phyloP scores from a whole-genome alignment of 2,888 invertebrate genomes.

The Cephus nigrinus region DNA sequence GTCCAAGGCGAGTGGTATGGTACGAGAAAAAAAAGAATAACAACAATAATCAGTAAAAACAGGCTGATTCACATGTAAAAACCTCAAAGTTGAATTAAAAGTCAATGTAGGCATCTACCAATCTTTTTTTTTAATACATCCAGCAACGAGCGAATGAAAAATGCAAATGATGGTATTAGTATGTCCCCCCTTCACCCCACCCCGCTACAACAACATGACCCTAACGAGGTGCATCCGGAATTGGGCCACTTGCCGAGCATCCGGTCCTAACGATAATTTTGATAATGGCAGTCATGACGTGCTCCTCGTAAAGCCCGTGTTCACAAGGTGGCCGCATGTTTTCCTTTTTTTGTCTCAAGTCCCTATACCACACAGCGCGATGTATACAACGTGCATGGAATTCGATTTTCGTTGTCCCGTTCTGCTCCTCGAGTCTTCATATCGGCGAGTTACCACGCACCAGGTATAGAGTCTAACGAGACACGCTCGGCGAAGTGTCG shows the following conservation, averaged over 20 bases:
- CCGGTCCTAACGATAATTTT: conserved; percentile 21
- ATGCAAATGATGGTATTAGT: background rate
- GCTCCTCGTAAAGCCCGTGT: background rate
- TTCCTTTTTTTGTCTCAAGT: background rate
- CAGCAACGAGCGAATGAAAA: background rate
- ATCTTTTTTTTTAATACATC: background rate
- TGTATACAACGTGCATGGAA: background rate
- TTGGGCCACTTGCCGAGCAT: conserved; percentile 16
- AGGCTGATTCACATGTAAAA: background rate
- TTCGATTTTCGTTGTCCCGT: too few relatives aligned
- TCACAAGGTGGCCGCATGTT: background rate
- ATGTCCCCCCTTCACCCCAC: background rate
- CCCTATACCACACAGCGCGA: background rate
- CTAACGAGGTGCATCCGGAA: conserved; percentile 24
- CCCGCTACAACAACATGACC: background rate
- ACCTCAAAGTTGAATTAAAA: background rate
- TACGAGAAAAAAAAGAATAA: background rate
- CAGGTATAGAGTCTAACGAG: background rate
- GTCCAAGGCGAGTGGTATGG: background rate
- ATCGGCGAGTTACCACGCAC: background rate
- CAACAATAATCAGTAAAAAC: background rate
- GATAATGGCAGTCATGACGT: conserved; percentile 7
- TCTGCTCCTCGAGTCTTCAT: background rate
- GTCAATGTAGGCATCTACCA: background rate
- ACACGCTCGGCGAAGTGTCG: background rate